Percentiles rank a stretch among this genome's conserved stretches.
Conservation (phyloP, 2,888 invertebrate genomes). For the Deilephila elpenor region DNA sequence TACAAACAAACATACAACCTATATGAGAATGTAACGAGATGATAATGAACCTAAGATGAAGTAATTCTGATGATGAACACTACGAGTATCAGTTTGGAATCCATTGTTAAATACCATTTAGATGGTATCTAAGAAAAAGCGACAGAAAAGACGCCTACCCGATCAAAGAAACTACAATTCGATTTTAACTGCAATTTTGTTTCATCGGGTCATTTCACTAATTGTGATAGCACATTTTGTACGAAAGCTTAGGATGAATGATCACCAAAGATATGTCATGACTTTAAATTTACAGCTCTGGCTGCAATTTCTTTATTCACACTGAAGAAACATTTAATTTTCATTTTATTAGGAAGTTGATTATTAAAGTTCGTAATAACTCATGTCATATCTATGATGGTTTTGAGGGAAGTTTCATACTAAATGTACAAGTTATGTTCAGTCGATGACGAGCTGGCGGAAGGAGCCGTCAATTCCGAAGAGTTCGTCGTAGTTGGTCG, state of each 20-base stretch:
- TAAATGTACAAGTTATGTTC: conserved; percentile 36
- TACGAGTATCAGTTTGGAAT: conserved; percentile 27
- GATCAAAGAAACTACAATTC: conserved; percentile 40
- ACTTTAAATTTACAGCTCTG: not conserved
- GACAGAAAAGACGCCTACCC: conserved; percentile 57
- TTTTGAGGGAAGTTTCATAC: conserved; percentile 27
- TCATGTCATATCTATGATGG: conserved; percentile 28
- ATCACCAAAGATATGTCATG: not conserved
- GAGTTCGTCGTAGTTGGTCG: conserved; percentile 93
- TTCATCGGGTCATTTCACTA: conserved; percentile 22
- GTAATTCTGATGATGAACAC: not conserved
- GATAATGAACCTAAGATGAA: not conserved
- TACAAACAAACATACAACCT: conserved; percentile 4
- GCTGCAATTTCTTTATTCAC: not conserved
- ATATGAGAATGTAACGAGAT: not conserved
- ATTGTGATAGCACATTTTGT: not conserved
- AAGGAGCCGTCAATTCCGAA: conserved; percentile 96
- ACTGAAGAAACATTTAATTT: not conserved
- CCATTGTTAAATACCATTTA: conserved; percentile 41
- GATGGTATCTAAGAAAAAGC: conserved; percentile 64
- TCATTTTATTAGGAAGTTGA: not conserved
- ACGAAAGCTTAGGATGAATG: conserved; percentile 6
- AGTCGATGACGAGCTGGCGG: conserved; percentile 93
- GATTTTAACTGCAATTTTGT: not conserved
- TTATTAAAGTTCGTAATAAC: conserved; percentile 4